Conservation (phyloP, 35 echinoderm and acorn worm genomes). For the Lytechinus variegatus region DNA sequence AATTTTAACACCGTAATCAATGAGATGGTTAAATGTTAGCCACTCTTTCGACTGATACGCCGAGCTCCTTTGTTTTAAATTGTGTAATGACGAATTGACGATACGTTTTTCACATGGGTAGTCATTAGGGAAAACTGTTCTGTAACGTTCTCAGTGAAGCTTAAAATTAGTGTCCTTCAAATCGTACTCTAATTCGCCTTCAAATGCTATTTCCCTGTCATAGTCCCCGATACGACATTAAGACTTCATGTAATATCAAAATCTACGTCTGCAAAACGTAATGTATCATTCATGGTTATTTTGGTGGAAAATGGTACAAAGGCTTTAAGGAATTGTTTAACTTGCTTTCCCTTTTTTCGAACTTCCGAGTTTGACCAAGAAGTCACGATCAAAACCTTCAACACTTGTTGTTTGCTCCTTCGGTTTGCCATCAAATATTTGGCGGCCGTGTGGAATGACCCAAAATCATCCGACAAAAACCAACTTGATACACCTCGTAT, state of each 20-base stretch:
- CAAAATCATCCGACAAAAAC: neutral
- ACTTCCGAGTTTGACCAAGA: neutral
- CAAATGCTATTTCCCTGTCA: neutral
- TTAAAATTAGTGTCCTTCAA: neutral
- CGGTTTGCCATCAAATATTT: neutral
- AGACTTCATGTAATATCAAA: neutral
- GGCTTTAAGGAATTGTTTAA: neutral
- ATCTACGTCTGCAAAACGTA: neutral
- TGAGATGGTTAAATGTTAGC: neutral
- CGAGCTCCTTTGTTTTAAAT: neutral
- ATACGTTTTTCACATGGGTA: neutral
- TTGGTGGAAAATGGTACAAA: neutral
- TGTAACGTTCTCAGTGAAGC: neutral
- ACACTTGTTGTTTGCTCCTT: neutral
- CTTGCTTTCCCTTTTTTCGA: neutral
- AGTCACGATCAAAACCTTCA: neutral
- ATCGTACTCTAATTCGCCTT: neutral
- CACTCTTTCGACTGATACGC: neutral
- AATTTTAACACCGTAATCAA: neutral
- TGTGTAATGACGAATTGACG: neutral
- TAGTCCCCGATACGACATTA: neutral
- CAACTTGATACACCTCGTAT: constrained; percentile 1
- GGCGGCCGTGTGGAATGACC: neutral
- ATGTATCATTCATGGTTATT: neutral
- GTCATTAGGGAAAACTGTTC: neutral